phyloP scores from a whole-genome alignment of 1,140 invertebrate species.

The Aethina tumida region DNA sequence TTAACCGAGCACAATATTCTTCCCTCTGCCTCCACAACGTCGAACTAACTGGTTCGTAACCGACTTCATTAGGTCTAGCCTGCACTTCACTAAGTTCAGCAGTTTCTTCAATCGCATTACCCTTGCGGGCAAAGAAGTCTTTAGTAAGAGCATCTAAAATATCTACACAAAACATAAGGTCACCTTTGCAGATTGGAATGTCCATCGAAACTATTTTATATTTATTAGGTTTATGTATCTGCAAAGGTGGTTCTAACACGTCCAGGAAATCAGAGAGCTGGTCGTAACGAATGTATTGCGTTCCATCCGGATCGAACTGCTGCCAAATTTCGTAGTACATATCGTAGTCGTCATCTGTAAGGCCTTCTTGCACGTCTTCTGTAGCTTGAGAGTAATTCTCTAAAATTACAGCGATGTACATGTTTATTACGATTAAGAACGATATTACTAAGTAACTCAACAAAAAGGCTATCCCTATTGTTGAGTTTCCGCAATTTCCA shows the following conservation, averaged over 20 bases:
- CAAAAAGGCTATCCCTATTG: conserved; percentile 88
- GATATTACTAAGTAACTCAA: conserved; percentile 95
- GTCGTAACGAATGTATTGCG: conserved; percentile 91
- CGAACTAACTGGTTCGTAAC: conserved; percentile 87
- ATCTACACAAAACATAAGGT: conserved; percentile 95
- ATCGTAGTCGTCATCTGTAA: conserved; percentile 98
- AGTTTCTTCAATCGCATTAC: conserved; percentile 82
- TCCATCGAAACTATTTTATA: conserved; percentile 98
- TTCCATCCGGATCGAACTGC: conserved; percentile 94
- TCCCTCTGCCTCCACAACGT: conserved; percentile 91
- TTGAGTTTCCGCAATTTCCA: conserved; percentile 85
- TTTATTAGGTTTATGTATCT: conserved; percentile 97
- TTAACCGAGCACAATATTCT: conserved; percentile 89
- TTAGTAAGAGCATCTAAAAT: conserved; percentile 92
- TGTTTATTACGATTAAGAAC: conserved; percentile 97
- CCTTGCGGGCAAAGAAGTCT: conserved; percentile 94
- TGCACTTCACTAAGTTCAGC: conserved; percentile 71
- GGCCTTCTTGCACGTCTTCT: conserved; percentile 95
- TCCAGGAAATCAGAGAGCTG: conserved; percentile 91
- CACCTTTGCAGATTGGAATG: conserved; percentile 94
- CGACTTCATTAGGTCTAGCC: conserved; percentile 65
- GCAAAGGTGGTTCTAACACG: conserved; percentile 83
- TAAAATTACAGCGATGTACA: conserved; percentile 98
- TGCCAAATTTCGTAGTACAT: conserved; percentile 99
- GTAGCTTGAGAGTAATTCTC: conserved; percentile 96